Percentiles rank a stretch among this genome's conserved stretches.
These are phyloP conservation scores for Leptopilina syphax DNA, from an alignment of 2,888 invertebrate genomes.

Conservation along the genomic window DNA sequence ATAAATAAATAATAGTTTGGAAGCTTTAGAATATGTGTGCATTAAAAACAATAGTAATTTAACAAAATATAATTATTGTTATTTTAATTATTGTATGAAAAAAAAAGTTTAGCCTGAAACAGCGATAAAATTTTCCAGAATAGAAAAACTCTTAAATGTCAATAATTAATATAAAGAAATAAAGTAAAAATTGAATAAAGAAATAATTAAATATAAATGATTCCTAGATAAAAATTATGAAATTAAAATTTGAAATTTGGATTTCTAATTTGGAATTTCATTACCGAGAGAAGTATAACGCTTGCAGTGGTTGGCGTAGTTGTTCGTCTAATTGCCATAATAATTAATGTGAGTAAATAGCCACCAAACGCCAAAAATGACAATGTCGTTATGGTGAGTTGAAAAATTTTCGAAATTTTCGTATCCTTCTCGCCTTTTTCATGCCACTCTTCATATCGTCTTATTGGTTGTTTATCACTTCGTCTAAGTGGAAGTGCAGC, in stretches of 20 bases:
- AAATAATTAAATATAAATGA: too few species aligned
- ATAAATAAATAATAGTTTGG: too few species aligned
- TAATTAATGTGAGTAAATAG: conserved; percentile 87
- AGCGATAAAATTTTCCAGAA: too few species aligned
- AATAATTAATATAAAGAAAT: too few species aligned
- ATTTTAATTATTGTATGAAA: too few species aligned
- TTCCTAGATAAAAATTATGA: neutral
- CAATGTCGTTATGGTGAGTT: conserved; percentile 86
- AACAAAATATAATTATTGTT: too few species aligned
- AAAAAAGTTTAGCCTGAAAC: too few species aligned
- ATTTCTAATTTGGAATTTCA: neutral
- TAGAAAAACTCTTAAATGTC: too few species aligned
- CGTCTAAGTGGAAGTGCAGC: conserved; percentile 67
- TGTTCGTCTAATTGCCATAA: conserved; percentile 86
- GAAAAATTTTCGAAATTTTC: conserved; percentile 86
- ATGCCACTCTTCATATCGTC: conserved; percentile 76
- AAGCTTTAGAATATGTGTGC: too few species aligned
- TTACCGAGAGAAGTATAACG: conserved; percentile 73
- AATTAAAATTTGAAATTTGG: conserved; percentile 4
- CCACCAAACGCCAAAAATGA: conserved; percentile 92
- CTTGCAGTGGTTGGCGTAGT: conserved; percentile 66
- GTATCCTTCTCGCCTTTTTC: conserved; percentile 78
- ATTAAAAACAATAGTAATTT: too few species aligned
- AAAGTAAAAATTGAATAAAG: too few species aligned
- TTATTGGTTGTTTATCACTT: conserved; percentile 61